These are phyloP conservation scores for Lasioglossum albipes DNA, from an alignment of 1,140 invertebrate genomes.

Conservation along the genomic window DNA sequence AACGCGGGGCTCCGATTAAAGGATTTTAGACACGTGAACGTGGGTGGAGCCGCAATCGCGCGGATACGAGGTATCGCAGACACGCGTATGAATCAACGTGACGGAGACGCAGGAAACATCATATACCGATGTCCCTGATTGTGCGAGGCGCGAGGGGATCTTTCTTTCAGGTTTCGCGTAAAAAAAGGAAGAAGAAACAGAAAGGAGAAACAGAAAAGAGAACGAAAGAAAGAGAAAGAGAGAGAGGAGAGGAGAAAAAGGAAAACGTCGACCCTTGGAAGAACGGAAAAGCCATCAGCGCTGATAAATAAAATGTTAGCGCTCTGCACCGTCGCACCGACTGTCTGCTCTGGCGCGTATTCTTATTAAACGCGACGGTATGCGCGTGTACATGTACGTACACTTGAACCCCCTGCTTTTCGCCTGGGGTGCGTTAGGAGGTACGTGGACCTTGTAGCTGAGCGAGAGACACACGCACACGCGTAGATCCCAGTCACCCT, in stretches of 20 bases:
- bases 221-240: constrained; percentile 37
- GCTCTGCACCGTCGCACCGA: constrained; percentile 56
- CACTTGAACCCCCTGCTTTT: constrained; percentile 55
- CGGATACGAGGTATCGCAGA: constrained; percentile 12
- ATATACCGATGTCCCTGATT: constrained; percentile 47
- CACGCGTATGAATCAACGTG: neutral
- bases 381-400: constrained; percentile 3
- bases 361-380: constrained; percentile 65
- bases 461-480: constrained; percentile 39
- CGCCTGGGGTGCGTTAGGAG: constrained; percentile 52
- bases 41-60: neutral
- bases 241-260: neutral
- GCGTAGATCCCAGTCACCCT: constrained; percentile 43
- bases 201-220: constrained; percentile 17
- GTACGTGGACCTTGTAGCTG: constrained; percentile 39
- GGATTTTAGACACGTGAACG: neutral
- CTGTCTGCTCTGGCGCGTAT: constrained; percentile 66
- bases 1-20: too few relatives aligned
- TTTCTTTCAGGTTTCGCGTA: constrained; percentile 64
- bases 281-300: constrained; percentile 75
- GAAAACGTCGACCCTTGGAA: constrained; percentile 64
- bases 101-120: neutral
- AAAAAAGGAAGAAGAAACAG: constrained; percentile 38
- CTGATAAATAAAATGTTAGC: constrained; percentile 78
- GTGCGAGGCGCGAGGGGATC: constrained; percentile 18